Conservation (phyloP, 2,888 invertebrate species). For the Plemyria rubiginata region DNA sequence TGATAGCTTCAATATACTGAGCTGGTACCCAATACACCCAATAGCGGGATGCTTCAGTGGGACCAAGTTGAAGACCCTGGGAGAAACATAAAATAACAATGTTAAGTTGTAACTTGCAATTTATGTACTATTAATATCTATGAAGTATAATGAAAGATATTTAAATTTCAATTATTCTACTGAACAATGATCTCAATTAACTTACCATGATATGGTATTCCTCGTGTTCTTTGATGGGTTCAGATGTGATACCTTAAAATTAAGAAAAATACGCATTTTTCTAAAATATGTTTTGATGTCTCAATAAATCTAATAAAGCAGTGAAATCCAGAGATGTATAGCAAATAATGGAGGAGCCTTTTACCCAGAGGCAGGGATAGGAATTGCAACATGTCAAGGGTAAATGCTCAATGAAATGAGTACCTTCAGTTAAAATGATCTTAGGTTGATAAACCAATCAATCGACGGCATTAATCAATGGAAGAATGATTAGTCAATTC, state of each 20-base stretch:
- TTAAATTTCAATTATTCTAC: not conserved
- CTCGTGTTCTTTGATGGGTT: slow-evolving; percentile 94
- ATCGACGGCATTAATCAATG: no score
- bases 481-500: no score
- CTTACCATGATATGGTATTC: slow-evolving; percentile 96
- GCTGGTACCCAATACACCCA: slow-evolving; percentile 98
- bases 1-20: slow-evolving; percentile 95
- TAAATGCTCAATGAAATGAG: no score
- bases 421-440: no score
- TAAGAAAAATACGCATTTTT: slow-evolving; percentile 1
- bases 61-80: slow-evolving; percentile 94
- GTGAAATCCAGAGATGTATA: no score
- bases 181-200: slow-evolving; percentile 25
- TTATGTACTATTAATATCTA: not conserved
- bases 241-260: slow-evolving; percentile 84
- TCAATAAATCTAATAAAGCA: not conserved
- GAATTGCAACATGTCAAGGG: no score
- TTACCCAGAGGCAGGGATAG: no score
- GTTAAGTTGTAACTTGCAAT: not conserved
- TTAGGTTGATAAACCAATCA: no score
- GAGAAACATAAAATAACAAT: slow-evolving; percentile 30
- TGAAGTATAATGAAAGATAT: not conserved
- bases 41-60: slow-evolving; percentile 95
- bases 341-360: no score
- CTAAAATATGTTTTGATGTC: not conserved